Percentiles rank a stretch among this genome's conserved stretches.
Conservation (phyloP, 2,113 vertebrate species). For the Salvelinus fontinalis region DNA sequence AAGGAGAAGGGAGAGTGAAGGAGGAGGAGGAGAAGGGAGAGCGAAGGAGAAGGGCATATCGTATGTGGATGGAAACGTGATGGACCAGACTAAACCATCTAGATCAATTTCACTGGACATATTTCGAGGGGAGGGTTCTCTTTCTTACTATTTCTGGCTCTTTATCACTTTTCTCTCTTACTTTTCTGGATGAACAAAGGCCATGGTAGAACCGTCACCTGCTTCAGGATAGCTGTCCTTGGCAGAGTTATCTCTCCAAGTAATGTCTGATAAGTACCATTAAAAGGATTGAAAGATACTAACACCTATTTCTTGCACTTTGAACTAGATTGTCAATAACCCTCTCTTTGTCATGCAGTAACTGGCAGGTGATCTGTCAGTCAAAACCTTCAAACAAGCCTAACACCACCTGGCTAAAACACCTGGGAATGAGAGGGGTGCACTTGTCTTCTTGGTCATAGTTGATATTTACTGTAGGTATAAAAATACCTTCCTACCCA, state of each 20-base stretch:
- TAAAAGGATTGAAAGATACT: background rate
- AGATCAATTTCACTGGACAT: no score
- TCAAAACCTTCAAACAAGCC: slow-evolving; percentile 18
- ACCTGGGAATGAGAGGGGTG: slow-evolving; percentile 24
- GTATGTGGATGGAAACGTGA: no score
- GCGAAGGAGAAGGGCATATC: no score
- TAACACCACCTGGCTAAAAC: slow-evolving; percentile 29
- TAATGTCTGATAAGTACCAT: background rate
- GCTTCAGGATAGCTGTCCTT: no score
- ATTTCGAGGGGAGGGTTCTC: background rate
- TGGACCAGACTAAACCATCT: no score
- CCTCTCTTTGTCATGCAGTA: slow-evolving; percentile 1
- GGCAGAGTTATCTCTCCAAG: background rate
- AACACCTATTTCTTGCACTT: background rate
- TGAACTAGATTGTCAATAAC: background rate
- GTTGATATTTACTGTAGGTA: background rate
- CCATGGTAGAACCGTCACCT: background rate
- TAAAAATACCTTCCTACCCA: background rate
- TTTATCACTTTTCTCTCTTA: background rate
- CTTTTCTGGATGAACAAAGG: background rate
- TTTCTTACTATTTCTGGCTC: background rate
- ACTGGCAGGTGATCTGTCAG: slow-evolving; percentile 6
- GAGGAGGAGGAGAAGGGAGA: no score
- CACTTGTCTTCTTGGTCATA: background rate
- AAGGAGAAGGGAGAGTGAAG: background rate